These are phyloP conservation scores for Zaprionus vittiger DNA, from an alignment of 1,140 invertebrate species.

Conservation along the genomic window DNA sequence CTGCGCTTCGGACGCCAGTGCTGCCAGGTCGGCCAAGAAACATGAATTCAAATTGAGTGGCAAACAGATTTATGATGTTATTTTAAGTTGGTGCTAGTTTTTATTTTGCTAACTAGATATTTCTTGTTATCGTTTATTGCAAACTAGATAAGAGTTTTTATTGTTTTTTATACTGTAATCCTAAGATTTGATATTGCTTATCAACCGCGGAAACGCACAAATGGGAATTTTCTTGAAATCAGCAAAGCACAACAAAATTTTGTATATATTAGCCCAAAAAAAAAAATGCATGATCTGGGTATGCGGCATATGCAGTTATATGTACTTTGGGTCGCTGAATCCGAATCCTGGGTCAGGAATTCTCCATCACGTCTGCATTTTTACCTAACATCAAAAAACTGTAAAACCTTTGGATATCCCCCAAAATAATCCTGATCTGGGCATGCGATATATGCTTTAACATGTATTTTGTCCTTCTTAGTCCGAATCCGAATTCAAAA, in stretches of 20 bases:
- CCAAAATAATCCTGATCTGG: too few relatives aligned
- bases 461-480: too few relatives aligned
- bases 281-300: too few relatives aligned
- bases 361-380: too few relatives aligned
- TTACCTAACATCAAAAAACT: too few relatives aligned
- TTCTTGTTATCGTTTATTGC: not conserved
- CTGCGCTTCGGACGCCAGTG: not conserved
- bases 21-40: not conserved
- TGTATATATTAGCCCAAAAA: not conserved
- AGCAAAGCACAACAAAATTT: not conserved
- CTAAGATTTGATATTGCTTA: not conserved
- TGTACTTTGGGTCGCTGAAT: too few relatives aligned
- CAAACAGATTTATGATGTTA: not conserved
- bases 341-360: too few relatives aligned
- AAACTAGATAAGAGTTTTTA: not conserved
- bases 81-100: not conserved
- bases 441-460: too few relatives aligned
- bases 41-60: not conserved
- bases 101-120: not conserved
- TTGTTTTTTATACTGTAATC: not conserved
- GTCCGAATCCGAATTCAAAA: too few relatives aligned
- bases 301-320: too few relatives aligned
- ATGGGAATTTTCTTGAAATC: not conserved
- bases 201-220: not conserved
- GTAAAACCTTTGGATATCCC: too few relatives aligned